Evolutionary conservation across 2,113 vertebrate species (phyloP).

Genomic region (Lethenteron camtschaticum): DNA sequence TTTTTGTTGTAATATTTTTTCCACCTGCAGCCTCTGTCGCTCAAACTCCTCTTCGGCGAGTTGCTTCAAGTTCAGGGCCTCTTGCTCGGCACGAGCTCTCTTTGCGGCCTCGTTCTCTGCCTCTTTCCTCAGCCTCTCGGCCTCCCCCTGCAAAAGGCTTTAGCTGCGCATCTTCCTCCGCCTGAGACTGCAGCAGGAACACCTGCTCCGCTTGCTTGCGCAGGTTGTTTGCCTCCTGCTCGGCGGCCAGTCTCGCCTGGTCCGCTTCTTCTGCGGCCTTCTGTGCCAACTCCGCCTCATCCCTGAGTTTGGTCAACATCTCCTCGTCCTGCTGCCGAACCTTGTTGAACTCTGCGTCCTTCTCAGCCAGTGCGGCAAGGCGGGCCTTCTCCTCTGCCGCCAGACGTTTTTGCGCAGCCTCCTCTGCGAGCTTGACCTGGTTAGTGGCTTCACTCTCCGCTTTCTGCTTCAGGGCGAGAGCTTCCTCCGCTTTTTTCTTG

Average conservation of each 20-base stretch:
- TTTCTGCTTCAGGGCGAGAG: constrained; percentile 33
- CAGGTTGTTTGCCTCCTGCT: constrained; percentile 45
- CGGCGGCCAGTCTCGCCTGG: constrained; percentile 40
- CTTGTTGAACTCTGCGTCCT: constrained; percentile 52
- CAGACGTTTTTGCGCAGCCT: constrained; percentile 51
- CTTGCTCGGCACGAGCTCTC: constrained; percentile 48
- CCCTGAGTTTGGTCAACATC: constrained; percentile 32
- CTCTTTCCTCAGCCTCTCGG: constrained; percentile 61
- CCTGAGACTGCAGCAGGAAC: constrained; percentile 38
- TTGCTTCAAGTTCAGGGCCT: constrained; percentile 35
- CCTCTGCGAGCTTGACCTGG: constrained; percentile 48
- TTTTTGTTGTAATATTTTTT: not conserved
- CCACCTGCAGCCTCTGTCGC: not conserved
- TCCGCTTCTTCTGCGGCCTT: constrained; percentile 49
- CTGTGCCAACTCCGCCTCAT: constrained; percentile 49
- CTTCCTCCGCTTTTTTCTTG: constrained; percentile 57
- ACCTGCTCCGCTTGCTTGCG: constrained; percentile 64
- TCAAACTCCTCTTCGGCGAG: not conserved
- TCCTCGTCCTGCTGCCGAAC: constrained; percentile 29
- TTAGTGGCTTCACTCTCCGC: constrained; percentile 54
- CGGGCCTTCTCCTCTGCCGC: constrained; percentile 57
- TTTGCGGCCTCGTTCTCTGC: constrained; percentile 61
- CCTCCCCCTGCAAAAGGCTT: constrained; percentile 49
- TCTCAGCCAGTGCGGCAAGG: constrained; percentile 46
- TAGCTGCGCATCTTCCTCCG: constrained; percentile 42